phyloP scores from a whole-genome alignment of 2,113 vertebrate species.

The Ploceus nigricollis region DNA sequence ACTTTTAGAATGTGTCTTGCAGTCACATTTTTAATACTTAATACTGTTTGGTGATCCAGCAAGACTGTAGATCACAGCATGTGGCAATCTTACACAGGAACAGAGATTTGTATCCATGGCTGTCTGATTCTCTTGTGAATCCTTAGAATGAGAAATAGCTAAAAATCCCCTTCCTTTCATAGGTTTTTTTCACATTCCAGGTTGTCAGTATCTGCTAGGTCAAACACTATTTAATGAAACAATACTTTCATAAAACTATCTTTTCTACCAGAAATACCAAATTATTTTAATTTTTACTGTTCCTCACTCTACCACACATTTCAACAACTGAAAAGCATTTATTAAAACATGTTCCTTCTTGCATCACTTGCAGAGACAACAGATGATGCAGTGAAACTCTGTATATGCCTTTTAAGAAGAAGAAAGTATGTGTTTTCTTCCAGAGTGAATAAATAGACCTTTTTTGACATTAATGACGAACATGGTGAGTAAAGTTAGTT shows the following conservation, averaged over 20 bases:
- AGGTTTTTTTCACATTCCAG: background rate
- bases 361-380: background rate
- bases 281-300: background rate
- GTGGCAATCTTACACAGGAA: background rate
- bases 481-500: background rate
- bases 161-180: background rate
- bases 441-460: background rate
- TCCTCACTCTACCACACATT: background rate
- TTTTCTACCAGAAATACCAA: background rate
- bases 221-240: background rate
- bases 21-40: background rate
- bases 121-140: background rate
- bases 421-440: background rate
- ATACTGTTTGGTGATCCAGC: background rate
- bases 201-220: background rate
- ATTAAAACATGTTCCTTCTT: background rate
- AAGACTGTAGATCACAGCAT: background rate
- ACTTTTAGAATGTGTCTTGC: background rate
- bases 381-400: background rate
- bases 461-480: background rate
- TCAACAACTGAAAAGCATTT: background rate
- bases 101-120: background rate
- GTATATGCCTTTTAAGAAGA: background rate
- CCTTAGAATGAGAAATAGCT: background rate
- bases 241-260: background rate